Percentiles rank a stretch among this genome's conserved stretches.
Evolutionary conservation across 2,113 vertebrate genomes (phyloP).

Genomic region (Melanerpes formicivorus): DNA sequence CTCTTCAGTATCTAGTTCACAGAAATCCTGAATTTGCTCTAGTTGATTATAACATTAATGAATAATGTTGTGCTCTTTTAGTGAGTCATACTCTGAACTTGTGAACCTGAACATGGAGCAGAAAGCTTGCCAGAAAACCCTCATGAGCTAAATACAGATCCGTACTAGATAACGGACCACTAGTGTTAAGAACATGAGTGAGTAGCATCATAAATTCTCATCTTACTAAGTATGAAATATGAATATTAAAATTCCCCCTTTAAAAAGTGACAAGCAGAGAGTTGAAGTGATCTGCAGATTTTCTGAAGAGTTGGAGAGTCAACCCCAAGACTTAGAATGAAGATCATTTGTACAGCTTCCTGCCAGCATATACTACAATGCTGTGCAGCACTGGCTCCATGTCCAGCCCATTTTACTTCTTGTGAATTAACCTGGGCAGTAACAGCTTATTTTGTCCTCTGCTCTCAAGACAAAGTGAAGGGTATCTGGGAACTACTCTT

Average conservation of each 20-base stretch:
- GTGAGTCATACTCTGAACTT: neutral
- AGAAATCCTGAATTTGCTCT: neutral
- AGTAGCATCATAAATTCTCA: neutral
- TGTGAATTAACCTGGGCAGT: fast-evolving
- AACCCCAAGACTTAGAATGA: neutral
- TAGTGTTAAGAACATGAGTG: neutral
- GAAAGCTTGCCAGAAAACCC: neutral
- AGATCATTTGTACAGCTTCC: neutral
- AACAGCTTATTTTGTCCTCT: neutral
- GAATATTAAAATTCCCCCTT: neutral
- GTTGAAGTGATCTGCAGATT: neutral
- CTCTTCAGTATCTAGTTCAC: neutral
- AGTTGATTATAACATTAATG: neutral
- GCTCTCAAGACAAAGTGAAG: neutral
- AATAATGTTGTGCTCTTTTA: neutral
- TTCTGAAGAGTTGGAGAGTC: neutral
- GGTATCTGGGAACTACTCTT: neutral
- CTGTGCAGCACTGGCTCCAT: neutral
- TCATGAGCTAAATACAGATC: neutral
- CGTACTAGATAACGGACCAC: neutral
- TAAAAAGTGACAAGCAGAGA: neutral
- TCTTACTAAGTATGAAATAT: neutral
- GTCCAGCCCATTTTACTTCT: neutral
- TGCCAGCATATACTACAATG: neutral
- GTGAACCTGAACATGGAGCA: neutral